Evolutionary conservation across 2,888 invertebrate genomes (phyloP).

Genomic region (Papilio elwesi): DNA sequence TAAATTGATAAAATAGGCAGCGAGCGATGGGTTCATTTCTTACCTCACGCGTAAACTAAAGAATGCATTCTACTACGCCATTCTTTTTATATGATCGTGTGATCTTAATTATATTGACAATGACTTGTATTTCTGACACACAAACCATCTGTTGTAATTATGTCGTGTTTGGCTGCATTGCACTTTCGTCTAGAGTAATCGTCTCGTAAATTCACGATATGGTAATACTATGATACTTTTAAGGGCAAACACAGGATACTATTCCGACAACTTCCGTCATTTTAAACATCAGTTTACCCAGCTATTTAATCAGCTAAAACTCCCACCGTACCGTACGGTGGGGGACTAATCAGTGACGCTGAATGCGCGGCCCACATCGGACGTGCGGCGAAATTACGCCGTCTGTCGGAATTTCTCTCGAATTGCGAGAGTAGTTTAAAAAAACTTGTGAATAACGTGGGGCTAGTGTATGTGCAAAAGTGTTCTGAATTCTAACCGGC

Average conservation of each 20-base stretch:
- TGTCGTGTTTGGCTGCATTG: neutral
- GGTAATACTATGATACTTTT: neutral
- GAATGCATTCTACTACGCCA: too few species aligned
- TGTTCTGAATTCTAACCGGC: slow-evolving; percentile 20
- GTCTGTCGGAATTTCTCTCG: slow-evolving; percentile 36
- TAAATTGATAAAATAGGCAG: too few species aligned
- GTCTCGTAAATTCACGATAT: neutral
- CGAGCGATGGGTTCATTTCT: too few species aligned
- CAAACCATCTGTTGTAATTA: neutral
- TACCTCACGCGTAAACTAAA: too few species aligned
- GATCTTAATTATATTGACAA: too few species aligned
- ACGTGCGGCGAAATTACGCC: slow-evolving; percentile 33
- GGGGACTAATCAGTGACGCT: slow-evolving; percentile 42
- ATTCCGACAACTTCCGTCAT: slow-evolving; percentile 40
- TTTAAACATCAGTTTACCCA: slow-evolving; percentile 39
- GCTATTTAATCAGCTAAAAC: slow-evolving; percentile 39
- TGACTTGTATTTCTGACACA: too few species aligned
- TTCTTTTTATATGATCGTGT: too few species aligned
- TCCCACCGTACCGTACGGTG: slow-evolving; percentile 36
- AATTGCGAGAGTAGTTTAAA: slow-evolving; percentile 30
- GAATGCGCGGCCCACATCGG: slow-evolving; percentile 41
- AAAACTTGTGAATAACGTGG: slow-evolving; percentile 32
- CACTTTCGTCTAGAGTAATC: neutral
- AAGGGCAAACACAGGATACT: slow-evolving; percentile 9
- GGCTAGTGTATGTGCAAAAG: slow-evolving; percentile 23